Base-by-base conservation (phyloP, 2,888 invertebrate species). In the Brachyptera putata region DNA sequence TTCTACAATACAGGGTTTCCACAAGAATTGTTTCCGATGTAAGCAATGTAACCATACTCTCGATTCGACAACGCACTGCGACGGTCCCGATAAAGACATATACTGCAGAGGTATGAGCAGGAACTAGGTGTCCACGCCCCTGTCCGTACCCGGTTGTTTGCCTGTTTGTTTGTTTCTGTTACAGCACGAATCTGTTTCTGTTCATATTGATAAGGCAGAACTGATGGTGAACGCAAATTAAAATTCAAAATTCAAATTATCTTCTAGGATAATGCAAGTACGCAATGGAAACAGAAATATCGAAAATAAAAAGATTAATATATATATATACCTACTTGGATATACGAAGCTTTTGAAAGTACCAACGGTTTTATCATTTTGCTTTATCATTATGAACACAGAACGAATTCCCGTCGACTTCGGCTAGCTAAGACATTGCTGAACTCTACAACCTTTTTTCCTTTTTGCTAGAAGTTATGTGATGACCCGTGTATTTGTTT, bases 21-120 rank as follows among this genome's bases (percentile, higher is more conserved):
- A 92, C 83, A 89, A 85, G 79, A 80, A 86, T 79, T 92, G 92
- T 83, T 93, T 89, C 84, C 89, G 89, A 80, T 92, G 92, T 82
- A 81, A 85, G 77, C 81, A 84, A 77, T 92, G 92, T 80, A 84
- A 86, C 77, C 84, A 86, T 80, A 85, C 86, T 73, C 82, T 92
- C 78, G 91, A 92, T 80, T 92, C 92, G 68, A 86, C 88, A 74
- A 85, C 86, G 80, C 90, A 91, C 79, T 92, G 91, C 80, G 93
- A 93, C 78, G 95, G 93, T 72, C 92, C 94, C 73, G 92, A 95
- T 79, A 86, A 82, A 77, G 88, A 91, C 72, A 86, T 95, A 73
- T 95, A 92, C 79, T 95, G 95, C 82, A 85, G 88, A 88, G 90
- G 91, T 92, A 88, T 75, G 72, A 67, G 58, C 56, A 41, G 64